Evolutionary conservation across 2,113 vertebrate species (phyloP).

Genomic region (Murina feae): DNA sequence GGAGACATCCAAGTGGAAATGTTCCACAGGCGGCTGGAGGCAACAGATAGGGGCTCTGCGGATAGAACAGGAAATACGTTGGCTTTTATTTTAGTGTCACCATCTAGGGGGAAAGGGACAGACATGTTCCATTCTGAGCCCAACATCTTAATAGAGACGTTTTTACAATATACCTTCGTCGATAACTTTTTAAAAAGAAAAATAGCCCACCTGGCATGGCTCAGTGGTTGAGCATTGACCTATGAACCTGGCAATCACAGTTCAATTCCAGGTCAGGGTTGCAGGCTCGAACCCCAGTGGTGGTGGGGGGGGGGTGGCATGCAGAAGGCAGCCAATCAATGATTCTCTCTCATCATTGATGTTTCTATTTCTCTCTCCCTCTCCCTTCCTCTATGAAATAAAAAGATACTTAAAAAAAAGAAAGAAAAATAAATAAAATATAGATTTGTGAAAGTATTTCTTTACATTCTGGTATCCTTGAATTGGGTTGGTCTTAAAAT

Average conservation of each 20-base stretch:
- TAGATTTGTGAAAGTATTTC: background rate
- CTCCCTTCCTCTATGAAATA: no score
- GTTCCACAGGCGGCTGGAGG: conserved; percentile 28
- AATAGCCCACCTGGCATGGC: no score
- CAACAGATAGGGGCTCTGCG: conserved; percentile 48
- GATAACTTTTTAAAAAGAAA: background rate
- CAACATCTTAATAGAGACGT: background rate
- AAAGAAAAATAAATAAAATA: background rate
- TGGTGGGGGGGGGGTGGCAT: no score
- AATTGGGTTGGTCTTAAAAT: background rate
- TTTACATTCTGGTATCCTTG: background rate
- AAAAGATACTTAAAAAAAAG: no score
- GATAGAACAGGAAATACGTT: conserved; percentile 34
- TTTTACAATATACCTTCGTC: background rate
- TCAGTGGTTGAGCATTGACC: no score
- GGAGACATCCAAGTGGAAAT: background rate
- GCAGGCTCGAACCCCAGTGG: no score
- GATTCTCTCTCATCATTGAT: no score
- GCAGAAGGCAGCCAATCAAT: no score
- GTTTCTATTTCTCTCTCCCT: no score
- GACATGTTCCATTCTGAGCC: background rate
- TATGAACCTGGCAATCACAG: no score
- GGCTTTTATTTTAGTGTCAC: conserved; percentile 30
- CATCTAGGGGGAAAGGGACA: background rate
- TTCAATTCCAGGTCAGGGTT: no score